phyloP scores from a whole-genome alignment of 2,797 vertebrate genomes.

The Garrulus glandarius region DNA sequence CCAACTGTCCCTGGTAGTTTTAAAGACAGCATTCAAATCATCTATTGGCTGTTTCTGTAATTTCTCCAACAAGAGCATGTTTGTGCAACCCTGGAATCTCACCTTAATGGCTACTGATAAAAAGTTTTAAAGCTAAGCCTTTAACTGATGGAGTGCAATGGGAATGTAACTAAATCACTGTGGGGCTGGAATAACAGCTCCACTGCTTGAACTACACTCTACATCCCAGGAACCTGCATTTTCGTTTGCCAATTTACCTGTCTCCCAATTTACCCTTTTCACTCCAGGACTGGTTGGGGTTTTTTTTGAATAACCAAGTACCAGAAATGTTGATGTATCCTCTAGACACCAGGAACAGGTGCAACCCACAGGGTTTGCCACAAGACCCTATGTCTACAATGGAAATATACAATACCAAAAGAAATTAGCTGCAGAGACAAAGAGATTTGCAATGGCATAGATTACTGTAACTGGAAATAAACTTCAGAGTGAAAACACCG shows the following conservation, averaged over 20 bases:
- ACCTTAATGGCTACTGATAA: neutral
- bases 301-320: neutral
- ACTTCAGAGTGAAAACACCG: neutral
- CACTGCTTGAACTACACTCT: neutral
- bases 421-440: neutral
- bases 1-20: neutral
- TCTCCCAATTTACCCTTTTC: neutral
- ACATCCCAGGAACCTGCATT: neutral
- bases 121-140: neutral
- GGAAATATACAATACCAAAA: neutral
- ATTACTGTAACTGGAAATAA: neutral
- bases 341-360: neutral
- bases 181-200: neutral
- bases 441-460: neutral
- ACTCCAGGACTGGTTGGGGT: accelerated
- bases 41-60: neutral
- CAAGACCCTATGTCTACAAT: neutral
- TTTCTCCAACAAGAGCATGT: neutral
- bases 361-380: neutral
- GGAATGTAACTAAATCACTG: neutral
- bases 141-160: neutral
- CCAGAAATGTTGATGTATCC: neutral
- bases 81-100: neutral
- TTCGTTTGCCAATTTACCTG: neutral
- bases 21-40: neutral